Conservation (phyloP, 1,140 invertebrate species). For the Bombus fervidus region DNA sequence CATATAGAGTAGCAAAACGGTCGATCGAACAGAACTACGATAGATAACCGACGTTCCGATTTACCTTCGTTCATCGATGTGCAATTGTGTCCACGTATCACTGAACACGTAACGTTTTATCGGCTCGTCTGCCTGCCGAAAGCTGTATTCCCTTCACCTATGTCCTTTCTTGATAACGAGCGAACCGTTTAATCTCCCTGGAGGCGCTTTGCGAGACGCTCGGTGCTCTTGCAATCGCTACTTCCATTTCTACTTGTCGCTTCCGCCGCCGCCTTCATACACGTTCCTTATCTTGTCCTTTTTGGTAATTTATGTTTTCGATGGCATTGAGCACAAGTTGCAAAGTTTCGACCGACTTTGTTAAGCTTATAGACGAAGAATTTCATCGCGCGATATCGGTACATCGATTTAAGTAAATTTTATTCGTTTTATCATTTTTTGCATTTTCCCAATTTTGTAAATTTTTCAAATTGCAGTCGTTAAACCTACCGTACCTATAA, state of each 20-base stretch:
- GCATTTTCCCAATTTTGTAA: neutral
- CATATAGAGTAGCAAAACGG: conserved; percentile 53
- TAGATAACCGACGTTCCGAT: conserved; percentile 31
- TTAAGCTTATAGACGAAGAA: neutral
- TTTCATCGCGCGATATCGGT: neutral
- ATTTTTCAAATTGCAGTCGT: neutral
- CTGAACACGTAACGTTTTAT: conserved; percentile 7
- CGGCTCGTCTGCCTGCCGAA: neutral
- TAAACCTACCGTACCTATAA: too few relatives aligned
- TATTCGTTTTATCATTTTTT: too few relatives aligned
- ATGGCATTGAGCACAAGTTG: neutral
- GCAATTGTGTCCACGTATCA: neutral
- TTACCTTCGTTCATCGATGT: conserved; percentile 17
- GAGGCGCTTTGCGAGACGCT: conserved; percentile 7
- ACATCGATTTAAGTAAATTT: neutral
- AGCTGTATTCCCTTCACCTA: neutral
- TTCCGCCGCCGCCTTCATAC: too few relatives aligned
- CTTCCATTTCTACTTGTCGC: neutral
- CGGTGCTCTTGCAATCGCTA: neutral
- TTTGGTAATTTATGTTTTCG: neutral
- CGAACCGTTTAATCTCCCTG: conserved; percentile 44
- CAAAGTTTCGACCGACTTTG: too few relatives aligned
- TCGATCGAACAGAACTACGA: conserved; percentile 27
- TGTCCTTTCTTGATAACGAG: conserved; percentile 21
- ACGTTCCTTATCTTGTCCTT: neutral